These are phyloP conservation scores for Brachycybe producta DNA, from an alignment of 2,888 invertebrate species.

Conservation along the genomic window DNA sequence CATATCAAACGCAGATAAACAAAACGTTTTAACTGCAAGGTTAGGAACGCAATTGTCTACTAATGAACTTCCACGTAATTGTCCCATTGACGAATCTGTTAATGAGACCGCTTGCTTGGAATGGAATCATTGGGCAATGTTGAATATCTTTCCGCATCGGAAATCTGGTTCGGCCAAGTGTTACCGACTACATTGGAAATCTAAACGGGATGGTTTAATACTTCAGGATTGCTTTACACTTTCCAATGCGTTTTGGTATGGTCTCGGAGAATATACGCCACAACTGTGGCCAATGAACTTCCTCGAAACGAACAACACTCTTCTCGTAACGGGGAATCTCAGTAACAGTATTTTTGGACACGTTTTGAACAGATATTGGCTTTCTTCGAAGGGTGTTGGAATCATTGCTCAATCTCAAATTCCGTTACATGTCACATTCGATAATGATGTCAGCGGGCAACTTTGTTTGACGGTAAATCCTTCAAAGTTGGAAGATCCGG, in stretches of 20 bases:
- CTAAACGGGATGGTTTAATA: conserved; percentile 47
- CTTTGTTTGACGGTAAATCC: conserved; percentile 13
- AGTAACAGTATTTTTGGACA: conserved; percentile 42
- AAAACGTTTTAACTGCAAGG: conserved; percentile 53
- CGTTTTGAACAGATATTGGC: conserved; percentile 66
- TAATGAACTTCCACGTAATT: conserved; percentile 34
- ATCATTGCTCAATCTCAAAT: conserved; percentile 61
- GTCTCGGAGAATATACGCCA: conserved; percentile 20
- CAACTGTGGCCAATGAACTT: conserved; percentile 63
- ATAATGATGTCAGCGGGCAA: conserved; percentile 37
- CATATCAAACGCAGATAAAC: conserved; percentile 55
- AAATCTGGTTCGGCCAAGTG: conserved; percentile 45
- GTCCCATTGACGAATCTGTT: conserved; percentile 38
- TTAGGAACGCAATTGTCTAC: conserved; percentile 40
- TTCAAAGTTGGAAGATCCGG: conserved; percentile 19
- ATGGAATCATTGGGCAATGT: conserved; percentile 61
- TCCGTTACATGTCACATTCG: conserved; percentile 52
- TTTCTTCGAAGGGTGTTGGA: conserved; percentile 72
- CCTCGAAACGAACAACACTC: conserved; percentile 43
- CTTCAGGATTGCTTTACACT: conserved; percentile 79
- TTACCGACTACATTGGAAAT: conserved; percentile 72
- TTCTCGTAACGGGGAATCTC: conserved; percentile 60
- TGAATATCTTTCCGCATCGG: conserved; percentile 37
- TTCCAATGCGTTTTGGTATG: conserved; percentile 25
- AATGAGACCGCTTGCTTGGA: conserved; percentile 64